Evolutionary conservation across 2,888 invertebrate genomes (phyloP), one percentile per base, ranked within the genome.

Genomic region (Colostygia pectinataria): DNA sequence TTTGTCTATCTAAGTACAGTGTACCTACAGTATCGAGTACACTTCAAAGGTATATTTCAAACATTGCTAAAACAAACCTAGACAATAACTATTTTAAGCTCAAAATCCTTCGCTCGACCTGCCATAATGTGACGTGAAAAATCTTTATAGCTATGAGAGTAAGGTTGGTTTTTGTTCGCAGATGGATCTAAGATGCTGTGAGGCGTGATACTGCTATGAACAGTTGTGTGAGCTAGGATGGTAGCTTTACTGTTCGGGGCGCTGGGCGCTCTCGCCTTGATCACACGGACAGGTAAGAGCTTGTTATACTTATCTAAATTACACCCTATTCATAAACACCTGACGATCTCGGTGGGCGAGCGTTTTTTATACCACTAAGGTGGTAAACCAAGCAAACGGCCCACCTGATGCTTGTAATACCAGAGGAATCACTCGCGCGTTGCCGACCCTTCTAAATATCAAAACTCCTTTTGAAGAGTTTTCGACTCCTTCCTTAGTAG

Each of bases 251-350:
- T 87, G 54, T 76, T 85, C 57, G 75, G 77, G 44, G 83, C 81
- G 61, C 69, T 87, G 31, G 83, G 85, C 64, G 80, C 80, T 51
- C 71, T 89, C 47, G 80, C 83, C 58, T 73, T 88, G 55, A 75
- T 87, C 64, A 79, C 77, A 40, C 71, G 77, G 33, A 89, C 88
- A 71, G 88, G 88, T 88, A 64, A 74, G 78, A 50, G 7, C 3
- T 5, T 20, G 1, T 5, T 20, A 5, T 20, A 20, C 1, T 1
- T 20, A 20, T 6, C 1, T 20, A 2, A 6, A 20, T 3, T 18
- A 18, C 2, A 18, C 4, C 4, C 18, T 3, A 4, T 4, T 4
- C 18, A 18, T 4, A n/a, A n/a, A n/a, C n/a, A n/a, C n/a, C n/a
- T n/a, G n/a, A n/a, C n/a, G n/a, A n/a, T n/a, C n/a, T n/a, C n/a